phyloP scores from a whole-genome alignment of 2,113 vertebrate species.

The Murina feae region DNA sequence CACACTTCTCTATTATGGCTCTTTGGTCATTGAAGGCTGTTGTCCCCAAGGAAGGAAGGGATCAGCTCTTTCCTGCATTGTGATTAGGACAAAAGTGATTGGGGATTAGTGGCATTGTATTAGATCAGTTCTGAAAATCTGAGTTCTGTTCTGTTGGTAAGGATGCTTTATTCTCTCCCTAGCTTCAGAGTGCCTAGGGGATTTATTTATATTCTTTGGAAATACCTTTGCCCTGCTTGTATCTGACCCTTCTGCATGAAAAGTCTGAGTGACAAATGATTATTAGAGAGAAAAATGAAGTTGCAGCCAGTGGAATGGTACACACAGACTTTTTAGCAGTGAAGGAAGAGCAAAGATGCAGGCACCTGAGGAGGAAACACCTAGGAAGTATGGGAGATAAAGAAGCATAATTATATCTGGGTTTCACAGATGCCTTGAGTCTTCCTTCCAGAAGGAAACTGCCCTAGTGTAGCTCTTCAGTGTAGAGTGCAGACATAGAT shows the following conservation, averaged over 20 bases:
- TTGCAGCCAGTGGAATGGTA: not conserved
- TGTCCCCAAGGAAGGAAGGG: not conserved
- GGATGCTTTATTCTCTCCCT: not conserved
- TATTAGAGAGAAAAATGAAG: not conserved
- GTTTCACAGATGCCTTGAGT: not conserved
- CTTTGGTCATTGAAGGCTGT: not conserved
- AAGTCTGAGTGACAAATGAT: not conserved
- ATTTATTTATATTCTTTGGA: not conserved
- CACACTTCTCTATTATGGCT: rapidly evolving
- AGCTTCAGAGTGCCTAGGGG: not conserved
- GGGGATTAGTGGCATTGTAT: too few relatives aligned
- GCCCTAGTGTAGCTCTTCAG: not conserved
- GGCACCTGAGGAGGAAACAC: not conserved
- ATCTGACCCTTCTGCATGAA: not conserved
- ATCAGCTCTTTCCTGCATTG: not conserved
- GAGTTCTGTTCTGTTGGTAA: not conserved
- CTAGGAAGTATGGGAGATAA: not conserved
- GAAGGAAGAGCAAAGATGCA: not conserved
- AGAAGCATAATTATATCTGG: not conserved
- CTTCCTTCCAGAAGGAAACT: too few relatives aligned
- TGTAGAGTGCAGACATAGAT: too few relatives aligned
- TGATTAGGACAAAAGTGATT: not conserved
- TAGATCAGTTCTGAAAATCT: not conserved
- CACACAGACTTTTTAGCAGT: not conserved
- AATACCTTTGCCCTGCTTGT: not conserved